Evolutionary conservation across 2,888 invertebrate genomes (phyloP).

Genomic region (Drosophila sordidula): DNA sequence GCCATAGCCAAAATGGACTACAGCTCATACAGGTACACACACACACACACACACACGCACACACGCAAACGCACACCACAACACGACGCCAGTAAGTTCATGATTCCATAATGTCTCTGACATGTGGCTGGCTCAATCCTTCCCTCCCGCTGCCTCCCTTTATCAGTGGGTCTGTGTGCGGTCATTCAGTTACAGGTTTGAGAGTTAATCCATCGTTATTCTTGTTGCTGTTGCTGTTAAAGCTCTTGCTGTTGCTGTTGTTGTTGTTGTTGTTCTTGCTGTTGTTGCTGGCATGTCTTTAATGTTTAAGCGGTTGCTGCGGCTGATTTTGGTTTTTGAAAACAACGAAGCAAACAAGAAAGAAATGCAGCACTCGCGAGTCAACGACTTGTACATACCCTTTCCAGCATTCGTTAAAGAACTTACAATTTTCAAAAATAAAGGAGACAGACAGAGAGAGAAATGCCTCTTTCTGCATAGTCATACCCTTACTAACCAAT

Average conservation of each 20-base stretch:
- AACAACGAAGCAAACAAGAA: constrained; percentile 2
- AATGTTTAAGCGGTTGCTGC: constrained; percentile 59
- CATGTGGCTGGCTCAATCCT: constrained; percentile 51
- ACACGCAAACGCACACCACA: constrained; percentile 29
- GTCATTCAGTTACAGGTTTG: constrained; percentile 65
- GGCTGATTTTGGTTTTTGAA: constrained; percentile 52
- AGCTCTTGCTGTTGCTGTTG: constrained; percentile 29
- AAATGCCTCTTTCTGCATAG: no score
- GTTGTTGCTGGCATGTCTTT: constrained; percentile 57
- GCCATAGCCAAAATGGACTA: constrained; percentile 58
- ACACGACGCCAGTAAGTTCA: constrained; percentile 58
- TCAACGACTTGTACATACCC: no score
- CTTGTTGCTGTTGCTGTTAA: constrained; percentile 35
- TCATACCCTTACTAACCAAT: no score
- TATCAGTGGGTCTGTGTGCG: constrained; percentile 46
- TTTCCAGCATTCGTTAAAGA: no score
- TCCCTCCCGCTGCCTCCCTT: constrained; percentile 2
- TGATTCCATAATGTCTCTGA: constrained; percentile 75
- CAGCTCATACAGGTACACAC: constrained; percentile 34
- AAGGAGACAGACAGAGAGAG: no score
- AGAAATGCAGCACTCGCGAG: neutral
- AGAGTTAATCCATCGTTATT: constrained; percentile 58
- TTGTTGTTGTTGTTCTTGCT: constrained; percentile 20
- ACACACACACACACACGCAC: constrained; percentile 17
- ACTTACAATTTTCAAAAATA: no score